Evolutionary conservation across 2,888 invertebrate genomes (phyloP).

Genomic region (Leptinotarsa juncta): DNA sequence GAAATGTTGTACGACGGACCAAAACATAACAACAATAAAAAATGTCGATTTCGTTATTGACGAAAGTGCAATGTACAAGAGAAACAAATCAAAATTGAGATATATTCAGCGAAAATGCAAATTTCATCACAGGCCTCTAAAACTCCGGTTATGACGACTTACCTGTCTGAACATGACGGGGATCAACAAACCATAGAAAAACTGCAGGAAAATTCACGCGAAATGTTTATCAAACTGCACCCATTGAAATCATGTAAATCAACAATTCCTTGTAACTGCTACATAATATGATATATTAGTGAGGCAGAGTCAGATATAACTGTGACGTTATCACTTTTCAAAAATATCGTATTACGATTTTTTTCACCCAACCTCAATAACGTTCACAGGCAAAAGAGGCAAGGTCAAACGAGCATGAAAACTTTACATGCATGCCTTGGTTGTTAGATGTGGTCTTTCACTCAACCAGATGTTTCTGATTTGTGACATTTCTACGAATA

Average conservation of each 20-base stretch:
- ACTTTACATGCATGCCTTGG: conserved; percentile 2
- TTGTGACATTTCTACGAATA: conserved; percentile 32
- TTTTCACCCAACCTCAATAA: not conserved
- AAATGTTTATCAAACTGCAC: not conserved
- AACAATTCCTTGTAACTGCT: not conserved
- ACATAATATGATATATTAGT: not conserved
- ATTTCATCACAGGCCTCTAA: too few relatives aligned
- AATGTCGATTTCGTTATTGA: too few relatives aligned
- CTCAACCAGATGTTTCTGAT: conserved; percentile 30
- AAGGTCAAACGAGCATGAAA: conserved; percentile 14
- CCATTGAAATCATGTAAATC: not conserved
- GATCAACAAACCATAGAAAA: too few relatives aligned
- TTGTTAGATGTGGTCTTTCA: conserved; percentile 1
- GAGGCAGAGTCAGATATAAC: not conserved
- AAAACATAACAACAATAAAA: too few relatives aligned
- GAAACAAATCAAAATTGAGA: too few relatives aligned
- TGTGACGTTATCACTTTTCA: not conserved
- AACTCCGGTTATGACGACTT: too few relatives aligned
- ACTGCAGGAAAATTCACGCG: too few relatives aligned
- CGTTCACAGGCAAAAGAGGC: conserved; percentile 15
- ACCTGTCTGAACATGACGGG: too few relatives aligned
- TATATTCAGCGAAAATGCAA: too few relatives aligned
- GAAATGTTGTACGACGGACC: too few relatives aligned
- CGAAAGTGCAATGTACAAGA: too few relatives aligned
- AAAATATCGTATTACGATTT: conserved; percentile 16